phyloP scores from a whole-genome alignment of 2,888 invertebrate genomes.

The Rotaria socialis region DNA sequence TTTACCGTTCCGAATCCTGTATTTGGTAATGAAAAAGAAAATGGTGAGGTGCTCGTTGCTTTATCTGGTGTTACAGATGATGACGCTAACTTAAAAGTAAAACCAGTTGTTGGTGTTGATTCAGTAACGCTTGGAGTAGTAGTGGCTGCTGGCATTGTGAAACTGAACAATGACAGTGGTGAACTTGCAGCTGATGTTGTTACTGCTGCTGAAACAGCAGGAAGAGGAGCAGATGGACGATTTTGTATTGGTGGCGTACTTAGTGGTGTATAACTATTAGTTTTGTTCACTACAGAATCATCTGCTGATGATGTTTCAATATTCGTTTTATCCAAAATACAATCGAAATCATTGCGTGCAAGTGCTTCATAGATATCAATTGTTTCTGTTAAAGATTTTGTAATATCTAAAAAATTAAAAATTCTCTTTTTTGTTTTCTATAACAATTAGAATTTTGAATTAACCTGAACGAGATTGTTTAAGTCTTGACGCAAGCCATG shows the following conservation, averaged over 20 bases:
- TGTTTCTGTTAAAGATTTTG: constrained; percentile 16
- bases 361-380: constrained; percentile 15
- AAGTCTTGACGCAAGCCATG: neutral
- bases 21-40: neutral
- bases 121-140: neutral
- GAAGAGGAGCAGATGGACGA: neutral
- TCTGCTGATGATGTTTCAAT: neutral
- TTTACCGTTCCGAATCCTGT: neutral
- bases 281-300: neutral
- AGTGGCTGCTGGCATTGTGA: neutral
- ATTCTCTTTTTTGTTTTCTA: too few relatives aligned
- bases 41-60: neutral
- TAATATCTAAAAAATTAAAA: neutral
- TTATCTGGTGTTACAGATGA: neutral
- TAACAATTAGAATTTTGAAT: too few relatives aligned
- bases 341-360: constrained; percentile 19
- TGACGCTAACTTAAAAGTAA: neutral
- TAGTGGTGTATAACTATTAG: neutral
- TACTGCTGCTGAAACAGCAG: too few relatives aligned
- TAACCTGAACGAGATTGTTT: constrained; percentile 13
- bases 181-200: neutral
- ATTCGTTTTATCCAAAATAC: neutral
- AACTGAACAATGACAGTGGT: neutral
- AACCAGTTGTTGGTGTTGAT: neutral
- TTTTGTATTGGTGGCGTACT: neutral